These are phyloP conservation scores for Hydrolagus colliei DNA, from an alignment of 2,797 vertebrate species.

Conservation along the genomic window DNA sequence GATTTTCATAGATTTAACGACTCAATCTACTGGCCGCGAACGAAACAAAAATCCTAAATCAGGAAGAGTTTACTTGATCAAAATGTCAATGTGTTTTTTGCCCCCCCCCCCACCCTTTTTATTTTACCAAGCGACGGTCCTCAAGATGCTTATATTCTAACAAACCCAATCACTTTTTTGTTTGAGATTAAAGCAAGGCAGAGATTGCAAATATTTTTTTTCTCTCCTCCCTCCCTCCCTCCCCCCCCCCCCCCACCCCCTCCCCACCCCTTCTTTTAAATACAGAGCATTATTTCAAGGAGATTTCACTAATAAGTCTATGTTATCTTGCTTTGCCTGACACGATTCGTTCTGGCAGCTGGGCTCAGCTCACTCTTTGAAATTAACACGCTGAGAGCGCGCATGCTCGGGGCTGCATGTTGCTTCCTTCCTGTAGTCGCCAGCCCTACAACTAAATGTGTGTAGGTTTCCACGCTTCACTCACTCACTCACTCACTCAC, in stretches of 20 bases:
- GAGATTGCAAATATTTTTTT: conserved; percentile 51
- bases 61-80: conserved; percentile 40
- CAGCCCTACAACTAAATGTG: neutral
- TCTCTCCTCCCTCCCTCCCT: too few relatives aligned
- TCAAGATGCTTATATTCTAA: neutral
- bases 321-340: conserved; percentile 29
- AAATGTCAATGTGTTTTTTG: conserved; percentile 14
- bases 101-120: too few relatives aligned
- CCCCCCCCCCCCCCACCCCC: too few relatives aligned
- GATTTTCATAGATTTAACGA: conserved; percentile 48
- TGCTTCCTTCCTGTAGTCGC: conserved; percentile 18
- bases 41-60: conserved; percentile 48
- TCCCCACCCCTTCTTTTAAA: neutral
- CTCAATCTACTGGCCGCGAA: conserved; percentile 55
- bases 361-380: conserved; percentile 31
- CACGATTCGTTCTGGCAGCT: conserved; percentile 31
- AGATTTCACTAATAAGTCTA: conserved; percentile 26
- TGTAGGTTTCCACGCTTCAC: neutral
- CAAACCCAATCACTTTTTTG: conserved; percentile 17
- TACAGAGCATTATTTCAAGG: conserved; percentile 25
- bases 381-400: conserved; percentile 13
- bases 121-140: neutral
- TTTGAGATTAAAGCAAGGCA: conserved; percentile 40
- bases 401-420: conserved; percentile 14
- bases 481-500: neutral